A percentile compares a stretch with the other conserved stretches of the same genome.
These are phyloP conservation scores for Tauraco erythrolophus DNA, from an alignment of 2,113 vertebrate species.

Conservation along the genomic window DNA sequence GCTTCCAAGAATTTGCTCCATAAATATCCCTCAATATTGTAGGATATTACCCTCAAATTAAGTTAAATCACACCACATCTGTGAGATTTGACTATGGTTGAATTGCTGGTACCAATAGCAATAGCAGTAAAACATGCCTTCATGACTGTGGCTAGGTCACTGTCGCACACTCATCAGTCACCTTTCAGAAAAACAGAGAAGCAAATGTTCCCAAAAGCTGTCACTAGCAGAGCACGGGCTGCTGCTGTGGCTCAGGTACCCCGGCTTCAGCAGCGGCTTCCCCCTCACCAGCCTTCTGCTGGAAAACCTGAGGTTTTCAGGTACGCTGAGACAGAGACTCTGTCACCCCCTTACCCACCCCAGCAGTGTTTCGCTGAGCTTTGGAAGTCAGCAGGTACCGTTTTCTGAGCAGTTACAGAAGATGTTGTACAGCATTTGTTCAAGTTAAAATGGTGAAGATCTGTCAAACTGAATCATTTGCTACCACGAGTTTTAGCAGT, in stretches of 20 bases:
- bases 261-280: neutral
- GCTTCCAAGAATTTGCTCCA: neutral
- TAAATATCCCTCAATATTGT: neutral
- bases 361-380: neutral
- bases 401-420: neutral
- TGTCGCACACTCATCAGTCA: neutral
- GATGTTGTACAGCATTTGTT: neutral
- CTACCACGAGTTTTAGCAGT: neutral
- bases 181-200: neutral
- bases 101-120: neutral
- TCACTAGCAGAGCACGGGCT: neutral
- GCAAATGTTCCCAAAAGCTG: neutral
- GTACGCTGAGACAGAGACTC: rapidly evolving
- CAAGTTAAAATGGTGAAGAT: neutral
- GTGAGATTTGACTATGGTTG: neutral
- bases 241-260: neutral
- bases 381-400: neutral
- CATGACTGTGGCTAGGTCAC: neutral
- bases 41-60: conserved; percentile 34
- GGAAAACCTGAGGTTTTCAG: neutral
- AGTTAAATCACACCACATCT: neutral
- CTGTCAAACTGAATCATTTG: neutral
- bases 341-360: neutral
- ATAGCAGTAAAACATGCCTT: neutral
- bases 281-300: neutral